Evolutionary conservation across 2,797 vertebrate genomes (phyloP).

Genomic region (Hippocampus kuda): DNA sequence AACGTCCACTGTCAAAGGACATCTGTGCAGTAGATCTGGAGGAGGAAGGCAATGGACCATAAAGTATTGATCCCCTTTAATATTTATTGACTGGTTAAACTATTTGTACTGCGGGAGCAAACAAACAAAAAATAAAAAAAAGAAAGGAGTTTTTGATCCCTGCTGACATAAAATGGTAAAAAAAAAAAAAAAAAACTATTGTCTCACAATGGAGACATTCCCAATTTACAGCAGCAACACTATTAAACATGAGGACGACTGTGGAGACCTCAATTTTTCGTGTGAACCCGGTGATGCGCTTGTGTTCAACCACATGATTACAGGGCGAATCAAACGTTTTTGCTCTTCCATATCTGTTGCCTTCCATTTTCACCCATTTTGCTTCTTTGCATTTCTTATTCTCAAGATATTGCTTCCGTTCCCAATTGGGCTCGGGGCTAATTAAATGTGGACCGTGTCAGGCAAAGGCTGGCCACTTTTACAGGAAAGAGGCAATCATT

Average conservation of each 20-base stretch:
- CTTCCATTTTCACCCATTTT: slow-evolving; percentile 4
- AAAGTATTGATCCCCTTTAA: not conserved
- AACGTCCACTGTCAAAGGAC: slow-evolving; percentile 14
- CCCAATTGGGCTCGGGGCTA: slow-evolving; percentile 25
- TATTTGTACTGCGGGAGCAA: not conserved
- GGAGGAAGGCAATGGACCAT: slow-evolving; percentile 9
- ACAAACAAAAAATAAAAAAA: not conserved
- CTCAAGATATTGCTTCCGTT: slow-evolving; percentile 24
- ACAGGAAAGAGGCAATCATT: slow-evolving; percentile 42
- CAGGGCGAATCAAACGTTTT: not conserved
- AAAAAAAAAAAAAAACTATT: no score
- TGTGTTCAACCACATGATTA: slow-evolving; percentile 1
- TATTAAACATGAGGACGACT: not conserved
- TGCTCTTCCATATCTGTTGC: not conserved
- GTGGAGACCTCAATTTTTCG: not conserved
- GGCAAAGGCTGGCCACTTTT: slow-evolving; percentile 37
- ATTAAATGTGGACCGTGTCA: slow-evolving; percentile 38
- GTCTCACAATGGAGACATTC: no score
- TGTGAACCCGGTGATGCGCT: not conserved
- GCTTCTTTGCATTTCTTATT: slow-evolving; percentile 20
- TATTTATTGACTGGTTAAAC: slow-evolving; percentile 2
- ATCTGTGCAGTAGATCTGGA: not conserved
- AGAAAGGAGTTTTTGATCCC: not conserved
- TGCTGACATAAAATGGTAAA: no score
- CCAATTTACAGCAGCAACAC: no score